Conservation (phyloP, 1,140 invertebrate genomes). For the Diorhabda sublineata region DNA sequence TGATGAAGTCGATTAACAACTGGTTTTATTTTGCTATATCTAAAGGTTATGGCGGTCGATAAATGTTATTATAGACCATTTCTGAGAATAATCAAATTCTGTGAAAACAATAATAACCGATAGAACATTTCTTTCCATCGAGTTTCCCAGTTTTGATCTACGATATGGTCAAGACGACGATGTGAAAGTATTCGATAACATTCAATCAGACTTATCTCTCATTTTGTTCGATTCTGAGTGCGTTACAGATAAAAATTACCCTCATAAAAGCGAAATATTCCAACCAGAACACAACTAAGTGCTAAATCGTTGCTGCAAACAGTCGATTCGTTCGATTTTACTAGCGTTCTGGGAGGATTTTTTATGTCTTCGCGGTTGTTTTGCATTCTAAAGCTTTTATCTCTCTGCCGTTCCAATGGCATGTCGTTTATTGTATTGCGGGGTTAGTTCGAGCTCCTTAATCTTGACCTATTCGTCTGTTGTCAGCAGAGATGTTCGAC, state of each 20-base stretch:
- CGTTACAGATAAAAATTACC: conserved; percentile 2
- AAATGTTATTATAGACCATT: too few relatives aligned
- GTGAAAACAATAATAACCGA: too few relatives aligned
- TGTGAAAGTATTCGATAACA: not conserved
- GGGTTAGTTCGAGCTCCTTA: not conserved
- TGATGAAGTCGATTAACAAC: too few relatives aligned
- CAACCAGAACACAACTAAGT: not conserved
- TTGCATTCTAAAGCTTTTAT: conserved; percentile 2
- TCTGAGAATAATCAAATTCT: too few relatives aligned
- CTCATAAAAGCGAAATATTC: not conserved
- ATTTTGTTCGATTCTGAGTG: not conserved
- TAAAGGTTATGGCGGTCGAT: too few relatives aligned
- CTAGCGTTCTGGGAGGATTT: not conserved
- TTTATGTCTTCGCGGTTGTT: not conserved
- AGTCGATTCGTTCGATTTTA: not conserved
- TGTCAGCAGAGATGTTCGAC: too few relatives aligned
- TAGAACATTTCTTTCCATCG: too few relatives aligned
- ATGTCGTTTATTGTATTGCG: not conserved
- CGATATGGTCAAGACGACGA: not conserved
- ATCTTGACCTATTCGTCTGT: not conserved
- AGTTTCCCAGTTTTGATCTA: not conserved
- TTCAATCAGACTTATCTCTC: not conserved
- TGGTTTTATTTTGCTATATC: too few relatives aligned
- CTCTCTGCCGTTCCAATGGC: not conserved
- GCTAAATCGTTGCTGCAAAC: not conserved